phyloP scores from a whole-genome alignment of 1,140 invertebrate genomes.

The Eumaeus atala region DNA sequence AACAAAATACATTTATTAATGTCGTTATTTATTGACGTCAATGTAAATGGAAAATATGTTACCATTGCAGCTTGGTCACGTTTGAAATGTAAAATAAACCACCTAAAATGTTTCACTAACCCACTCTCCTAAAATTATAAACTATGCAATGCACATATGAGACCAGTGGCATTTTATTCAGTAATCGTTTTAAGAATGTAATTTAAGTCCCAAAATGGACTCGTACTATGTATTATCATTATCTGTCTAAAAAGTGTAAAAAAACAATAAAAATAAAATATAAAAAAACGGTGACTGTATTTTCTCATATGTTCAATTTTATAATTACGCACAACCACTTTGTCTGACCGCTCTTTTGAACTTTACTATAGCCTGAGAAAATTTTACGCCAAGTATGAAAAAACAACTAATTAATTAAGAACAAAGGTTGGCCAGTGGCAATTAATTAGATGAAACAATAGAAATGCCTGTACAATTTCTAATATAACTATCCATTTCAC shows the following conservation, averaged over 20 bases:
- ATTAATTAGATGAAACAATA: conserved; percentile 13
- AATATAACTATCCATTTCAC: conserved; percentile 10
- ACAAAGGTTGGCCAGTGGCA: conserved; percentile 13
- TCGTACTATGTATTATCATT: too few relatives aligned
- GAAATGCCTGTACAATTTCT: conserved; percentile 13
- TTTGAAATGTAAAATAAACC: background rate
- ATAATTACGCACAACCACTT: conserved; percentile 3
- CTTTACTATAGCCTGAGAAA: conserved; percentile 10
- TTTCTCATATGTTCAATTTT: conserved; percentile 1
- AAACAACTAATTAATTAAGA: conserved; percentile 15
- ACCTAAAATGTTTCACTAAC: background rate
- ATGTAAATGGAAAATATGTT: too few relatives aligned
- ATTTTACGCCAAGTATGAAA: conserved; percentile 12
- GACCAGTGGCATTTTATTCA: background rate
- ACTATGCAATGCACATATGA: background rate
- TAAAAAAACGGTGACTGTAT: too few relatives aligned
- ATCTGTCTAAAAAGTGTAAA: too few relatives aligned
- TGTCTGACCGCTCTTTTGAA: conserved; percentile 12
- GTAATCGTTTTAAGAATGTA: too few relatives aligned
- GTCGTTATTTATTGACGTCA: too few relatives aligned
- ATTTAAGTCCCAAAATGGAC: too few relatives aligned
- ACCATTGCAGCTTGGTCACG: background rate
- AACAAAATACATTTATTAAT: too few relatives aligned
- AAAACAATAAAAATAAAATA: too few relatives aligned
- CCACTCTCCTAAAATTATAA: background rate